Evolutionary conservation across 2,888 invertebrate species (phyloP).

Genomic region (Heliconius erato): DNA sequence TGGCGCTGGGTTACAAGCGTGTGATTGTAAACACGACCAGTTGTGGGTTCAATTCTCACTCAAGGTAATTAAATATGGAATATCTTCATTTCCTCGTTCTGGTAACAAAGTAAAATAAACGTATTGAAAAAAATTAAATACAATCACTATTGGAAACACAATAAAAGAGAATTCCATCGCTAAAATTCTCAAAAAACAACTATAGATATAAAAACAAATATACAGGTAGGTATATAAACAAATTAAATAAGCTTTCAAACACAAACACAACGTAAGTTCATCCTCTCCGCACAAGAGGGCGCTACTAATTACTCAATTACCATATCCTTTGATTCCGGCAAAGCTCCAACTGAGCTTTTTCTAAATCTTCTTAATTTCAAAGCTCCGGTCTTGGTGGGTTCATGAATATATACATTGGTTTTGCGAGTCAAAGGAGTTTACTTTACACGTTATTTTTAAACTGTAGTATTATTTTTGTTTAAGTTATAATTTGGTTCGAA

Average conservation of each 20-base stretch:
- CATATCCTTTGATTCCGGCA: conserved; percentile 70
- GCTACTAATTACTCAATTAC: conserved; percentile 72
- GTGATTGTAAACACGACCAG: too few species aligned
- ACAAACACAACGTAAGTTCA: conserved; percentile 50
- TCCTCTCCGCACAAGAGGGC: conserved; percentile 68
- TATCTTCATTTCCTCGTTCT: too few species aligned
- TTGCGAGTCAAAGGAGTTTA: conserved; percentile 41
- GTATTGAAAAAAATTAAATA: too few species aligned
- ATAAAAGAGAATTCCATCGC: neutral
- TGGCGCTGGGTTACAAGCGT: too few species aligned
- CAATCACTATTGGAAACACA: neutral
- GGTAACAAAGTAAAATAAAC: too few species aligned
- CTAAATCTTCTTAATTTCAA: conserved; percentile 72
- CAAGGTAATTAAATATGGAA: too few species aligned
- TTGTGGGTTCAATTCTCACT: too few species aligned
- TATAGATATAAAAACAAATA: neutral
- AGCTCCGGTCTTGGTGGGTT: conserved; percentile 51
- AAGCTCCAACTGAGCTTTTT: conserved; percentile 67
- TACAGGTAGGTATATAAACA: neutral
- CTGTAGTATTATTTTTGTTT: neutral
- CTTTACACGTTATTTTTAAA: conserved; percentile 26
- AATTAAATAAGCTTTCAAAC: neutral
- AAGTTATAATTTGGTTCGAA: neutral
- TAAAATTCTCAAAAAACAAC: neutral
- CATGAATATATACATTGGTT: conserved; percentile 55